Evolutionary conservation across 2,888 invertebrate species (phyloP).

Genomic region (Crioceris asparagi): DNA sequence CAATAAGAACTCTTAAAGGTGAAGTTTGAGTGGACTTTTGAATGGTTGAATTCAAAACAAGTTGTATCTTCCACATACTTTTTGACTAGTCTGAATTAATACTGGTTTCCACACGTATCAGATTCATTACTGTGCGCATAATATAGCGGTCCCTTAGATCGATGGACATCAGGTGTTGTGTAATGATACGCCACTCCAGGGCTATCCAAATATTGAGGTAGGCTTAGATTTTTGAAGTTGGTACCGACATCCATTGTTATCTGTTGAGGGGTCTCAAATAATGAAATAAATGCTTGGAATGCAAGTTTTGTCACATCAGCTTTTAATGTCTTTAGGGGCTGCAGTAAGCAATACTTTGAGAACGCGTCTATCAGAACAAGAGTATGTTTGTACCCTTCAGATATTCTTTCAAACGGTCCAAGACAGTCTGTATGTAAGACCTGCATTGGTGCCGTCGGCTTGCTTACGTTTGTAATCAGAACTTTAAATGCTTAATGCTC

Average conservation of each 20-base stretch:
- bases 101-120: background rate
- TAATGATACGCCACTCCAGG: background rate
- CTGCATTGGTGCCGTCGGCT: conserved; percentile 13
- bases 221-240: conserved; percentile 16
- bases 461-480: conserved; percentile 9
- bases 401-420: conserved; percentile 9
- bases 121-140: background rate
- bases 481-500: conserved; percentile 18
- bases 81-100: no score
- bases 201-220: conserved; percentile 14
- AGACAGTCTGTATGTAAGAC: conserved; percentile 14
- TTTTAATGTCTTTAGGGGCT: conserved; percentile 15
- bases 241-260: conserved; percentile 16
- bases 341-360: conserved; percentile 15
- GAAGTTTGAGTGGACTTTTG: background rate
- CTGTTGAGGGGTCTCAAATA: conserved; percentile 16
- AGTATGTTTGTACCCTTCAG: conserved; percentile 12
- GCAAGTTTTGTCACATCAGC: conserved; percentile 12
- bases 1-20: background rate
- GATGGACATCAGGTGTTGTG: no score
- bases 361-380: conserved; percentile 15
- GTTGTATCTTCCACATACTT: no score
- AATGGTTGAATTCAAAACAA: no score
- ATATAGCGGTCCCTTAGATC: background rate
- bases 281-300: conserved; percentile 13